Base-by-base conservation (phyloP, 1,140 invertebrate species). In the Colletes gigas region DNA sequence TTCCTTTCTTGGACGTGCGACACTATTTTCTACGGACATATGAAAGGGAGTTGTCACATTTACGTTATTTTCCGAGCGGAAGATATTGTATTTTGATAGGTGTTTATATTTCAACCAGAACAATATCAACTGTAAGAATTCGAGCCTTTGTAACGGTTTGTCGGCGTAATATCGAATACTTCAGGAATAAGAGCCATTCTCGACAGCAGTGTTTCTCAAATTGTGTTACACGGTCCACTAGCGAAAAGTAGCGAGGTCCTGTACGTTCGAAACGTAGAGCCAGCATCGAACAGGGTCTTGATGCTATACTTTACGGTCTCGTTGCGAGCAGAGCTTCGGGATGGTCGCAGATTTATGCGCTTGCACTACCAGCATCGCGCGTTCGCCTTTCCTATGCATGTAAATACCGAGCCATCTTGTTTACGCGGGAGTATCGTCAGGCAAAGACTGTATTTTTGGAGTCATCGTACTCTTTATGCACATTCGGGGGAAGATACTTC, bases 381-480 rank as follows among this genome's bases (percentile, higher is more conserved):
- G 59, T 68, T 52, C 68, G 68, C 55, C 76, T 78, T 78, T 78
- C 59, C 68, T 78, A 78, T 78, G n/a, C n/a, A n/a, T n/a, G 76
- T 54, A 78, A 78, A 78, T 78, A 78, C 39, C 76, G 15, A 63
- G 59, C 59, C 69, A 78, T 72, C 76, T 63, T 78, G 76, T 78
- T 78, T 78, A 63, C 68, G 76, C 76, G 59, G n/a, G 68, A 63
- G 63, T 63, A 78, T 78, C 76, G 68, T 50, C 2, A 63, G 68
- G 68, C 47, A 78, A 78, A 63, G 68, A 54, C 44, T 68, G 76
- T 71, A 63, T 63, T 71, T 59, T 54, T 47, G 30, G 59, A 52
- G 63, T 62, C 39, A 44, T 14, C n/a, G 39, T 63, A 6, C 30
- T 41, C 59, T 17, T 30, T 71, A 12, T 62, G 47, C 41, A 30